These are phyloP conservation scores for Crenuchus spilurus DNA, from an alignment of 2,797 vertebrate species.

Conservation along the genomic window DNA sequence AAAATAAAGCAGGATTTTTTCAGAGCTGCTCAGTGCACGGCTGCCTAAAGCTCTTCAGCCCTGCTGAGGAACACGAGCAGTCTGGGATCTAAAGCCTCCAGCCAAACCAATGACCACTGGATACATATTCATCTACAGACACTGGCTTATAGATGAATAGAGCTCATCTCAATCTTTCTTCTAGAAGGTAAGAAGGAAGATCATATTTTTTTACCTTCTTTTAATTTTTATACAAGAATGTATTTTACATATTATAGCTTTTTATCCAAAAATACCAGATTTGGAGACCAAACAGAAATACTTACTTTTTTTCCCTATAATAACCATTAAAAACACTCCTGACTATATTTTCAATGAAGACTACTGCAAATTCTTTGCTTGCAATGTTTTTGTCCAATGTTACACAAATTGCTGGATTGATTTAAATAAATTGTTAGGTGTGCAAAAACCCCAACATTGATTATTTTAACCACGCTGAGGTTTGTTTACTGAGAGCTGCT, in stretches of 20 bases:
- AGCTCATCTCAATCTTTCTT: slow-evolving; percentile 31
- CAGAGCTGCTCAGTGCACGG: slow-evolving; percentile 95
- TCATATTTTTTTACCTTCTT: slow-evolving; percentile 2
- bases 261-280: background rate
- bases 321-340: background rate
- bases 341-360: background rate
- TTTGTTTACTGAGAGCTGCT: background rate
- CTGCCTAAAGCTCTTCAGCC: slow-evolving; percentile 85
- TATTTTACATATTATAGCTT: background rate
- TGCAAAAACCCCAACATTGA: slow-evolving; percentile 18
- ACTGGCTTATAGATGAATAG: slow-evolving; percentile 63
- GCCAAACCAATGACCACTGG: slow-evolving; percentile 55
- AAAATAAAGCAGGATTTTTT: slow-evolving; percentile 97
- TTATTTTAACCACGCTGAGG: slow-evolving; percentile 11
- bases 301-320: background rate
- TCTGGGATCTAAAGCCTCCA: slow-evolving; percentile 77
- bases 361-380: background rate
- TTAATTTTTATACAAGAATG: background rate
- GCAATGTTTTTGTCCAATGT: background rate
- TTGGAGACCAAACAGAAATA: background rate
- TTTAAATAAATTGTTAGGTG: background rate
- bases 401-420: background rate
- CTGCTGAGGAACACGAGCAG: slow-evolving; percentile 75
- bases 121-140: slow-evolving; percentile 70
- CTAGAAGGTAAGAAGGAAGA: slow-evolving; percentile 49